These are phyloP conservation scores for Palythoa caribaeorum DNA, from an alignment of 92 coral and sea anemone species.

Conservation along the genomic window DNA sequence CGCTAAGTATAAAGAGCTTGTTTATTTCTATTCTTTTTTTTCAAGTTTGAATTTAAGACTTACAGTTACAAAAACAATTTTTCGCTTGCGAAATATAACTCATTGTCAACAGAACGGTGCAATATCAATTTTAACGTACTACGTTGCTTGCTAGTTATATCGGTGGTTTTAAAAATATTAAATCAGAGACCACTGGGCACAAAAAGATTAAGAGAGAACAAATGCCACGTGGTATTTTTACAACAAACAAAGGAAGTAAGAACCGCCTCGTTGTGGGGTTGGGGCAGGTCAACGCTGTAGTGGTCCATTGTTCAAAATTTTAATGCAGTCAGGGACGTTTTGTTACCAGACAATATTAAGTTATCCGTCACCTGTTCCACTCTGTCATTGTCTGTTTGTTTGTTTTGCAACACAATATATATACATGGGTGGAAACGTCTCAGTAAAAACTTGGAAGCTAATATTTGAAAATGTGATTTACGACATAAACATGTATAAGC, in stretches of 20 bases:
- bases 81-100: neutral
- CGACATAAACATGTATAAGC: neutral
- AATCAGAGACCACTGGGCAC: neutral
- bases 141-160: neutral
- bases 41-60: neutral
- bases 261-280: neutral
- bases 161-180: neutral
- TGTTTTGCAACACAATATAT: neutral
- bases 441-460: neutral
- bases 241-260: neutral
- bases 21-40: neutral
- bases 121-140: neutral
- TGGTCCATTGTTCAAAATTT: neutral
- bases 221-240: slow-evolving; percentile 5
- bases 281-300: neutral
- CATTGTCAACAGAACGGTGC: neutral
- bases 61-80: neutral
- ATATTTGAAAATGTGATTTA: neutral
- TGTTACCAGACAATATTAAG: slow-evolving; percentile 3
- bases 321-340: neutral
- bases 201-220: slow-evolving; percentile 1
- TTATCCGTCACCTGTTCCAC: neutral
- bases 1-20: neutral
- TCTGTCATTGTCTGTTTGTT: neutral
- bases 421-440: neutral